phyloP scores from a whole-genome alignment of 1,140 invertebrate genomes.

The Notospermus geniculatus region DNA sequence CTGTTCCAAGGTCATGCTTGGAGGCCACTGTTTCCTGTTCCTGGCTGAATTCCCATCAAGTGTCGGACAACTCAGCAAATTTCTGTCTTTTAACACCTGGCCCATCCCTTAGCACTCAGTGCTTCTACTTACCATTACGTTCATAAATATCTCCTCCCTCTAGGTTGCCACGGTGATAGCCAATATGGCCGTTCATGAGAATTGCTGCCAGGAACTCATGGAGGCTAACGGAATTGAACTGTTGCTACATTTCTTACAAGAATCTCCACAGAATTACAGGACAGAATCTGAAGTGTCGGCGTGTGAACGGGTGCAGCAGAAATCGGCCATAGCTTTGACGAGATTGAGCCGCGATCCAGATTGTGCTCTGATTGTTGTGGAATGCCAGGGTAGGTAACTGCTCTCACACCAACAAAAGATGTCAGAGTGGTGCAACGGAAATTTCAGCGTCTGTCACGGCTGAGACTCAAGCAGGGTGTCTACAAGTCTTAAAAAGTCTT shows the following conservation, averaged over 20 bases:
- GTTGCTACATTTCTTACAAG: slow-evolving; percentile 74
- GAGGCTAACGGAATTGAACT: slow-evolving; percentile 65
- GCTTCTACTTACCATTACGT: not conserved
- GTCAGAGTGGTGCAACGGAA: too few relatives aligned
- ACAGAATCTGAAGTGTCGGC: slow-evolving; percentile 63
- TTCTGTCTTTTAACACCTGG: too few relatives aligned
- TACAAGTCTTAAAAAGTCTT: too few relatives aligned
- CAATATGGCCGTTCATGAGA: slow-evolving; percentile 70
- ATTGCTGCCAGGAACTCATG: slow-evolving; percentile 64
- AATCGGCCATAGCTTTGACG: slow-evolving; percentile 80
- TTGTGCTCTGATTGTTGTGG: slow-evolving; percentile 72
- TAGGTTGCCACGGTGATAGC: slow-evolving; percentile 73
- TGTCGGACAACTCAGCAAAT: too few relatives aligned
- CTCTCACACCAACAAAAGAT: too few relatives aligned
- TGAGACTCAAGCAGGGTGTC: not conserved
- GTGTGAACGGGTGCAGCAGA: slow-evolving; percentile 76
- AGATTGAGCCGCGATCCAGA: slow-evolving; percentile 72
- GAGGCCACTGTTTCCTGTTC: too few relatives aligned
- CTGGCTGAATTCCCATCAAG: too few relatives aligned
- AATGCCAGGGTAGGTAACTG: slow-evolving; percentile 67
- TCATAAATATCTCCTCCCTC: too few relatives aligned
- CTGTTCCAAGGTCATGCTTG: too few relatives aligned
- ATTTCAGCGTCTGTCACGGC: too few relatives aligned
- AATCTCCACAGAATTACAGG: slow-evolving; percentile 61
- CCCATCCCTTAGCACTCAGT: too few relatives aligned